These are phyloP conservation scores for Phoebastria nigripes DNA, from an alignment of 2,797 vertebrate genomes.

Conservation along the genomic window DNA sequence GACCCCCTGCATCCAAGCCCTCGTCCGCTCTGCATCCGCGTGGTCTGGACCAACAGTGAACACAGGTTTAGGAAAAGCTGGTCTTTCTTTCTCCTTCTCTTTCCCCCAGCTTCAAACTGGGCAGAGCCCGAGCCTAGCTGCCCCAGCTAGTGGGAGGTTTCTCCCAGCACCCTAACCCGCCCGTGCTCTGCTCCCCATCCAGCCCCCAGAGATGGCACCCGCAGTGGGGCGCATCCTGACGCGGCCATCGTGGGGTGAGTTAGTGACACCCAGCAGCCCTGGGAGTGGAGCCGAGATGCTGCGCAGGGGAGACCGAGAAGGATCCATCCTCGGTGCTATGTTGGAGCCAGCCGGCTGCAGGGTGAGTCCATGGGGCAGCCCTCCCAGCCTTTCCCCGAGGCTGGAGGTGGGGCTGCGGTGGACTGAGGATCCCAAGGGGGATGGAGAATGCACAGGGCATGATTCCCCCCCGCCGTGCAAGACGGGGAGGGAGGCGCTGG, in stretches of 20 bases:
- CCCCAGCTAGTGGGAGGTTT: fast-evolving
- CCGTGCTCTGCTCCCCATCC: not conserved
- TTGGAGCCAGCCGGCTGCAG: fast-evolving
- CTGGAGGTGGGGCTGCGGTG: not conserved
- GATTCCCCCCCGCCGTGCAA: fast-evolving
- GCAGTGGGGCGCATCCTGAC: fast-evolving
- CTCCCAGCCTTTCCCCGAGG: not conserved
- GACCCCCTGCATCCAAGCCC: fast-evolving
- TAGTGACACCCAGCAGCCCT: fast-evolving
- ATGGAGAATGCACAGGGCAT: not conserved
- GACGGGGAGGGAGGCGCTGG: not conserved
- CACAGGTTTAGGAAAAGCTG: fast-evolving
- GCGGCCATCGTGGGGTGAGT: fast-evolving
- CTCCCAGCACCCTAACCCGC: not conserved
- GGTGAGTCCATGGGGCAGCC: not conserved
- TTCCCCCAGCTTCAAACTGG: fast-evolving
- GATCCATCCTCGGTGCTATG: fast-evolving
- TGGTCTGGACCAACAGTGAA: fast-evolving
- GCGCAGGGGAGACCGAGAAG: fast-evolving
- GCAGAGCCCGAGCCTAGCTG: not conserved
- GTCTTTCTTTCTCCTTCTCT: not conserved
- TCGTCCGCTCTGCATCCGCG: fast-evolving
- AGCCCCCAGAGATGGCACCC: fast-evolving
- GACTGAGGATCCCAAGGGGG: too few species aligned
- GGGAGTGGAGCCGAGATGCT: not conserved